phyloP scores from a whole-genome alignment of 2,113 vertebrate species.

The Phocoena phocoena region DNA sequence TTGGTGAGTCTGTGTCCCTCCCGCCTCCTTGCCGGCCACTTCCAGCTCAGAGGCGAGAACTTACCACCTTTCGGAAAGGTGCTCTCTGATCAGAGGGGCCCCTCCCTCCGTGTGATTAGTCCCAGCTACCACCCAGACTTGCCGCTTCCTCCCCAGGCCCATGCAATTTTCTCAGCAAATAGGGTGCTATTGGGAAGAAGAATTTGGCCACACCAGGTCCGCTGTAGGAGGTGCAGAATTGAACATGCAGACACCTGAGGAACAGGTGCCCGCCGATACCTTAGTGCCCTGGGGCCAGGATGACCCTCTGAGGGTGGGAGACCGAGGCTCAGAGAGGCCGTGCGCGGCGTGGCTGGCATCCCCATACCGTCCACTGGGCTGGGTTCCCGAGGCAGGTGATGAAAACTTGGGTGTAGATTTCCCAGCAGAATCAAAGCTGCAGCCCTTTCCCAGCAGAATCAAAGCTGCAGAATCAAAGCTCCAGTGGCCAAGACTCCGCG shows the following conservation, averaged over 20 bases:
- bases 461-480: no score
- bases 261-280: accelerated
- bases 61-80: background rate
- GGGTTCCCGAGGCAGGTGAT: accelerated
- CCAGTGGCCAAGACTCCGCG: no score
- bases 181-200: background rate
- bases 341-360: background rate
- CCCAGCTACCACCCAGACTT: accelerated
- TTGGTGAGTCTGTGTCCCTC: accelerated
- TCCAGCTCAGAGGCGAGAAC: background rate
- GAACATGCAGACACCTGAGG: accelerated
- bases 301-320: background rate
- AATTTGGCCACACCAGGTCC: accelerated
- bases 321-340: accelerated
- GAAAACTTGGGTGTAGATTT: background rate
- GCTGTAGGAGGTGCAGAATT: accelerated
- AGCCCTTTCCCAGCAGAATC: background rate
- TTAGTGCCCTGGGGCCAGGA: accelerated
- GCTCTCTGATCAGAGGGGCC: background rate
- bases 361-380: accelerated
- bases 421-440: background rate
- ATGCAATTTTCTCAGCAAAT: accelerated
- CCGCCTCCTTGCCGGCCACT: background rate
- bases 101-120: background rate
- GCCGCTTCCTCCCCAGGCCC: background rate